phyloP scores from a whole-genome alignment of 2,797 vertebrate species.

The Falco cherrug region DNA sequence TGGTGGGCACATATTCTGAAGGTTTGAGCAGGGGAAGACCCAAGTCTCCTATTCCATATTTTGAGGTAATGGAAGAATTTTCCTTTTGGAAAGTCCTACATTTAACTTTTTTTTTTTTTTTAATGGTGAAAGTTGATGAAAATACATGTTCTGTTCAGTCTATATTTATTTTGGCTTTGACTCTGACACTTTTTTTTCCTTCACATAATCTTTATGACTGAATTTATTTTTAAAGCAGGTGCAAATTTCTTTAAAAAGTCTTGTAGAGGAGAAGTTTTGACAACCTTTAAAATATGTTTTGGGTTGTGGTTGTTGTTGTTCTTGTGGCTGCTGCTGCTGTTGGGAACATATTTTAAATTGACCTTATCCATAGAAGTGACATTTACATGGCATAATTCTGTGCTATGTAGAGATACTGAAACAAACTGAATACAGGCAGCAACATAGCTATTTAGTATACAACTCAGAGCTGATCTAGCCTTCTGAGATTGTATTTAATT shows the following conservation, averaged over 20 bases:
- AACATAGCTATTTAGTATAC: background rate
- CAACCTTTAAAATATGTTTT: slow-evolving; percentile 22
- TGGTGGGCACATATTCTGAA: background rate
- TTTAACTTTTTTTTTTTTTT: background rate
- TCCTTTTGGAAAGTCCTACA: background rate
- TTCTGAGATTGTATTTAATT: background rate
- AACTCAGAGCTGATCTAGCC: background rate
- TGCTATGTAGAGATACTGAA: background rate
- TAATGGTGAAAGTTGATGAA: background rate
- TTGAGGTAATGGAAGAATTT: background rate
- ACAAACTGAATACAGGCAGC: background rate
- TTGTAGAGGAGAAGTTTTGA: background rate
- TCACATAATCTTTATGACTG: background rate
- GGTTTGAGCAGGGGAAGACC: background rate
- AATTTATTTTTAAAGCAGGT: background rate
- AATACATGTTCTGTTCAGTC: background rate
- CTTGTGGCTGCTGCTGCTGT: background rate
- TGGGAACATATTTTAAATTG: slow-evolving; percentile 56
- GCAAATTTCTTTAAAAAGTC: slow-evolving; percentile 13
- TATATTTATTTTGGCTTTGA: background rate
- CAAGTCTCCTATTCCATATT: background rate
- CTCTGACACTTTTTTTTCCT: background rate
- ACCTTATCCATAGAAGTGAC: slow-evolving; percentile 68
- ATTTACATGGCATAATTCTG: slow-evolving; percentile 47
- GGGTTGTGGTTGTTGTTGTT: background rate